Percentiles rank a stretch among this genome's conserved stretches.
Conservation (phyloP, 2,797 vertebrate species). For the Sebastes kiyomatsui region DNA sequence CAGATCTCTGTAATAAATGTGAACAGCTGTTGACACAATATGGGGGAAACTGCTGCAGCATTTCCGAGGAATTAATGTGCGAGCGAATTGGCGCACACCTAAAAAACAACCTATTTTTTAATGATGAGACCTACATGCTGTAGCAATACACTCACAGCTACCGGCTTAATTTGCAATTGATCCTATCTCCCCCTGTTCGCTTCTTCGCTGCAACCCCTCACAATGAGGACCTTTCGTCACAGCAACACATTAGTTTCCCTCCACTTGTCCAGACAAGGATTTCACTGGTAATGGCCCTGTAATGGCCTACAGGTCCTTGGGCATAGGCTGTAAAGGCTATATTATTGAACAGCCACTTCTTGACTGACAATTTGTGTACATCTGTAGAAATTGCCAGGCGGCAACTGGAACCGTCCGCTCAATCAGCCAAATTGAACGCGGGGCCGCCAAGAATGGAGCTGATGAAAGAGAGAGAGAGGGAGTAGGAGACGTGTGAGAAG, state of each 20-base stretch:
- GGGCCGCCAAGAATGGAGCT: slow-evolving; percentile 29
- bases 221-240: slow-evolving; percentile 61
- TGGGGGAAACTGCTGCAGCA: neutral
- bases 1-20: slow-evolving; percentile 4
- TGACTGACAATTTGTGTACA: slow-evolving; percentile 68
- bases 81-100: neutral
- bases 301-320: slow-evolving; percentile 68
- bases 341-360: slow-evolving; percentile 63
- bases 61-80: neutral
- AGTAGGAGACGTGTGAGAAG: slow-evolving; percentile 46
- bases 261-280: slow-evolving; percentile 69
- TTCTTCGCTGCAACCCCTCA: slow-evolving; percentile 34
- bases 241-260: slow-evolving; percentile 69
- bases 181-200: slow-evolving; percentile 30
- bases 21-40: slow-evolving; percentile 4
- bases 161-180: slow-evolving; percentile 57
- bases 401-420: slow-evolving; percentile 44
- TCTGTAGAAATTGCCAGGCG: slow-evolving; percentile 54
- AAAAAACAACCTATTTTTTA: neutral
- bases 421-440: slow-evolving; percentile 52
- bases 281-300: slow-evolving; percentile 70
- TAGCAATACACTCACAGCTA: slow-evolving; percentile 25
- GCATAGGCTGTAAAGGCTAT: slow-evolving; percentile 56
- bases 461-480: slow-evolving; percentile 46
- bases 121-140: neutral